Percentiles rank a stretch among this genome's conserved stretches.
phyloP scores from a whole-genome alignment of 2,888 invertebrate genomes.

The Gasteruption jaculator region DNA sequence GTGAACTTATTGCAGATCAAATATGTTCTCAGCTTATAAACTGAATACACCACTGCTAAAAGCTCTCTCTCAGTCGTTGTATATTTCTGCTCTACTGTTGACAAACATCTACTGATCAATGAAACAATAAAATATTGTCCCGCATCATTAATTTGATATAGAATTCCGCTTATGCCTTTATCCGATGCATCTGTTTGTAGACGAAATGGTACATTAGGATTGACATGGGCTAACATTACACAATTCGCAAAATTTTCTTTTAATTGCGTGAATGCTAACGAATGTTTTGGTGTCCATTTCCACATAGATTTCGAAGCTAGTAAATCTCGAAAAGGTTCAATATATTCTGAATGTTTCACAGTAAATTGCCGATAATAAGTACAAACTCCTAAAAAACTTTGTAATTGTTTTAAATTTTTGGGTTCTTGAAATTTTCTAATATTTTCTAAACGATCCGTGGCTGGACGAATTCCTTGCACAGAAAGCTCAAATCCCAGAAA shows the following conservation, averaged over 20 bases:
- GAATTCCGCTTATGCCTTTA: conserved; percentile 19
- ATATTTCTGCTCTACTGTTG: conserved; percentile 22
- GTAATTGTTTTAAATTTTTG: conserved; percentile 27
- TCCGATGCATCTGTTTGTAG: conserved; percentile 20
- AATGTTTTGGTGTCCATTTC: conserved; percentile 19
- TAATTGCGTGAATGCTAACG: conserved; percentile 9
- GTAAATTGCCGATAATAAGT: conserved; percentile 24
- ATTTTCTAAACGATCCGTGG: conserved; percentile 22
- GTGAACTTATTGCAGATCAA: conserved; percentile 23
- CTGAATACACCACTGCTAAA: conserved; percentile 24
- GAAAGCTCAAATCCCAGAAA: conserved; percentile 23
- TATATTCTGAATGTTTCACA: conserved; percentile 13
- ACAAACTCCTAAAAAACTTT: conserved; percentile 26
- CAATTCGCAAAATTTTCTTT: conserved; percentile 17
- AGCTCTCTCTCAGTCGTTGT: conserved; percentile 30
- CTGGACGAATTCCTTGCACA: conserved; percentile 12
- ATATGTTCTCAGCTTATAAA: conserved; percentile 29
- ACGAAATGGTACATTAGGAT: conserved; percentile 9
- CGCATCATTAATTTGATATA: conserved; percentile 13
- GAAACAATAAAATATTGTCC: conserved; percentile 16
- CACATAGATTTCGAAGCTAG: conserved; percentile 18
- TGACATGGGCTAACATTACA: conserved; percentile 14
- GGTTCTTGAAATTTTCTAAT: conserved; percentile 31
- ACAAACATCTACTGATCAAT: conserved; percentile 24
- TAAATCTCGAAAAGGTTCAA: conserved; percentile 20